A percentile compares a stretch with the other conserved stretches of the same genome.
These are phyloP conservation scores for Vireo altiloquus DNA, from an alignment of 2,113 vertebrate species.

Conservation along the genomic window DNA sequence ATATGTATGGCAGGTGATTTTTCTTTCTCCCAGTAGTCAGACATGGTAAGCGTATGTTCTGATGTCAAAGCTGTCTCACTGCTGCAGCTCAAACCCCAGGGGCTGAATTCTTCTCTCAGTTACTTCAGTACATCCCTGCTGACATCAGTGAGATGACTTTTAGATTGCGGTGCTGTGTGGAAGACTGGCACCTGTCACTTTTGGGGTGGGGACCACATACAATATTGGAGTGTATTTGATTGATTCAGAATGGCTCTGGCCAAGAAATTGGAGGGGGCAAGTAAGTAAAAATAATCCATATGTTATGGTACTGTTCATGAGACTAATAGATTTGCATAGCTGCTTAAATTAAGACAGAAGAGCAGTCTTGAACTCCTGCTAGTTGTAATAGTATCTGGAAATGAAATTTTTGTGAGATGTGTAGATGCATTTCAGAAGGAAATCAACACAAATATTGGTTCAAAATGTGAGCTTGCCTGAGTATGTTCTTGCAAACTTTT, in stretches of 20 bases:
- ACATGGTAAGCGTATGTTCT: neutral
- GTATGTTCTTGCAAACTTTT: neutral
- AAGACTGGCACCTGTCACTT: neutral
- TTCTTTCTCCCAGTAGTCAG: neutral
- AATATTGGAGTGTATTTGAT: neutral
- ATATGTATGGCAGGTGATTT: neutral
- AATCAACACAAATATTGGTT: neutral
- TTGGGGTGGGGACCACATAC: accelerated
- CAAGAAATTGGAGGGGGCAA: neutral
- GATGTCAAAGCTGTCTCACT: neutral
- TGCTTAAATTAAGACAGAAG: neutral
- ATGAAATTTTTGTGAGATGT: neutral
- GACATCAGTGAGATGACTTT: neutral
- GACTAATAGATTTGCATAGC: neutral
- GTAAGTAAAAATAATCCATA: neutral
- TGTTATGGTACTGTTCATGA: neutral
- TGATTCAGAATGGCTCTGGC: neutral
- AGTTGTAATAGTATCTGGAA: neutral
- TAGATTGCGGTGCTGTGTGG: neutral
- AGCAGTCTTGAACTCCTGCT: neutral
- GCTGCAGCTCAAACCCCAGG: neutral
- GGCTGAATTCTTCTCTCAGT: neutral
- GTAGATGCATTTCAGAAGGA: neutral
- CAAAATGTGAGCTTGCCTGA: neutral
- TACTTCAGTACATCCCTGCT: neutral